Evolutionary conservation across 2,113 vertebrate species (phyloP).

Genomic region (Caretta caretta): DNA sequence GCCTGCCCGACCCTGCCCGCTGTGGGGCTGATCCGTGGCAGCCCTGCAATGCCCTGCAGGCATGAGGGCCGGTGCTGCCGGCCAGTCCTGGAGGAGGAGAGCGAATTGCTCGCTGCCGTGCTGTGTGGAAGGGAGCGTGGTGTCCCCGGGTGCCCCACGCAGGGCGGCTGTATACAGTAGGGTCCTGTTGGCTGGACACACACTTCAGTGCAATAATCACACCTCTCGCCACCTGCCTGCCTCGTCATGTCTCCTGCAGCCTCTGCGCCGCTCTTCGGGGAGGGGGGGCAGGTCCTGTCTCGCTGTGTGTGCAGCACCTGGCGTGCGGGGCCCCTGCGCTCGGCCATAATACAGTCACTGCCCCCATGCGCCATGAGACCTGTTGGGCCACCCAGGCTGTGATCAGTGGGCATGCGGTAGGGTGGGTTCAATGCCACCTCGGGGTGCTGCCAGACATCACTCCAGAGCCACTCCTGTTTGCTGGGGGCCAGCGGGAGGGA

Average conservation of each 20-base stretch:
- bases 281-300: not conserved
- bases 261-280: not conserved
- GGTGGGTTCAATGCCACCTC: not conserved
- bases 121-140: not conserved
- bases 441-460: no score
- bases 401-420: not conserved
- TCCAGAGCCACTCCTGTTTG: no score
- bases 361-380: not conserved
- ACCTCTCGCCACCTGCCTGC: not conserved
- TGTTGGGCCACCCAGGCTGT: no score
- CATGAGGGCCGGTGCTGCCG: not conserved
- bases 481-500: no score
- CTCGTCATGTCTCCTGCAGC: not conserved
- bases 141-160: not conserved
- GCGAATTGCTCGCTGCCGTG: not conserved
- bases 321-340: not conserved
- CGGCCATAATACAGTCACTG: not conserved
- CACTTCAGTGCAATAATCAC: conserved; percentile 72
- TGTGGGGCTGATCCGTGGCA: not conserved
- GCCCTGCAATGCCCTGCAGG: not conserved
- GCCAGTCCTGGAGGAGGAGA: no score
- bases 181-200: conserved; percentile 33
- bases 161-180: conserved; percentile 16
- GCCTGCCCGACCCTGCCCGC: not conserved
- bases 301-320: not conserved